Percentiles rank a stretch among this genome's conserved stretches.
Evolutionary conservation across 1,140 invertebrate species (phyloP).

Genomic region (Hypothenemus hampei): DNA sequence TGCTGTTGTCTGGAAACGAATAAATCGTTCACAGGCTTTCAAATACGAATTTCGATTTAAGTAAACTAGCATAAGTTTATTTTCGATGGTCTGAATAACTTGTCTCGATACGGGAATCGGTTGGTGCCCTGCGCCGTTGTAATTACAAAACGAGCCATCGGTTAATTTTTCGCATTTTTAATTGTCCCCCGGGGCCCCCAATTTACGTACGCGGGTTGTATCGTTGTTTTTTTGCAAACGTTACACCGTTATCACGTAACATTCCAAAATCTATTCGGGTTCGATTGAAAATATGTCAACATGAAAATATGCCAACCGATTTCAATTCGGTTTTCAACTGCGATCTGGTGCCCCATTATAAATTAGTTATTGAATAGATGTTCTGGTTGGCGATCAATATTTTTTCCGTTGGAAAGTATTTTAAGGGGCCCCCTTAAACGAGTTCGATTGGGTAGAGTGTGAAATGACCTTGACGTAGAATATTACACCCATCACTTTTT

Average conservation of each 20-base stretch:
- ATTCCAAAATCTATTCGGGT: not conserved
- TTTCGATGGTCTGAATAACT: too few species aligned
- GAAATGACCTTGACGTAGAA: slow-evolving; percentile 42
- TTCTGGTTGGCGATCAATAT: too few species aligned
- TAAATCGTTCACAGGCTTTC: slow-evolving; percentile 49
- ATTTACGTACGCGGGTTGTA: not conserved
- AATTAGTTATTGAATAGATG: too few species aligned
- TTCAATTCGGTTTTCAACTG: too few species aligned
- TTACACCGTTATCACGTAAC: slow-evolving; percentile 15
- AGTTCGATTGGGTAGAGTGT: slow-evolving; percentile 26
- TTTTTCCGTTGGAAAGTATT: slow-evolving; percentile 5
- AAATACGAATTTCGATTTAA: too few species aligned
- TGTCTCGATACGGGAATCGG: slow-evolving; percentile 6
- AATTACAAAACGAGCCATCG: slow-evolving; percentile 14
- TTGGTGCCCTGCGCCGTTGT: slow-evolving; percentile 6
- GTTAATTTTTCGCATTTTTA: slow-evolving; percentile 12
- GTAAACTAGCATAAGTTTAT: too few species aligned
- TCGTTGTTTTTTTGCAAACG: not conserved
- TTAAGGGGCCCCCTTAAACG: slow-evolving; percentile 15
- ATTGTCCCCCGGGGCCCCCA: not conserved
- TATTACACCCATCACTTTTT: slow-evolving; percentile 43
- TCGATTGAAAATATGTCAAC: slow-evolving; percentile 15
- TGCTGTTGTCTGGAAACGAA: slow-evolving; percentile 40
- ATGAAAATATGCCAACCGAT: slow-evolving; percentile 22
- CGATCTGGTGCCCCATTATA: not conserved